phyloP scores from a whole-genome alignment of 2,888 invertebrate species.

The Brachypalpus laphriformis region DNA sequence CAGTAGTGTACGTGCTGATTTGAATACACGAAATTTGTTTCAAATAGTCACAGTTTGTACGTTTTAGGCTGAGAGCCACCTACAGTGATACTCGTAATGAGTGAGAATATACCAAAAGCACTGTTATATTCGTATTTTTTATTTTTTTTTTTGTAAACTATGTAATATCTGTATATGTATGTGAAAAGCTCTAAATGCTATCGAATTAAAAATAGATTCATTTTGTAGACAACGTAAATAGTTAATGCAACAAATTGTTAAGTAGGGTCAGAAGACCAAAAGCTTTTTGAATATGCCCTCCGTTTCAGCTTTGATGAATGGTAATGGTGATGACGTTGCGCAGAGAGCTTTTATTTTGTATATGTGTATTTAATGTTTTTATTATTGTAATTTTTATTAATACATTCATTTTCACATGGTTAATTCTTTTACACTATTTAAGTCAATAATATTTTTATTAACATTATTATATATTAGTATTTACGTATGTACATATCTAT shows the following conservation, averaged over 20 bases:
- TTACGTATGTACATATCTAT: background rate
- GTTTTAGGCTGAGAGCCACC: background rate
- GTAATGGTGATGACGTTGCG: background rate
- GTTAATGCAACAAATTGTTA: constrained; percentile 65
- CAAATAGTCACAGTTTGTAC: background rate
- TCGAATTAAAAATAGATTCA: constrained; percentile 52
- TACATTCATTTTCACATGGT: background rate
- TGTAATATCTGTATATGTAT: background rate
- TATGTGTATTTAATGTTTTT: background rate
- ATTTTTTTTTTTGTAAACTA: background rate
- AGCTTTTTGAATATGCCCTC: constrained; percentile 33
- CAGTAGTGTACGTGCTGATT: constrained; percentile 41
- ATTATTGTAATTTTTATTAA: background rate
- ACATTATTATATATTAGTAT: background rate
- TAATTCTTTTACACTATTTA: background rate
- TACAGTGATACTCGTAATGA: constrained; percentile 3
- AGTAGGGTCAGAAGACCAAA: constrained; percentile 34
- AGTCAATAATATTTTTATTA: background rate
- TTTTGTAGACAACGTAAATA: constrained; percentile 26
- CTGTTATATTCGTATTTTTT: background rate
- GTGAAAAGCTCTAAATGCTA: background rate
- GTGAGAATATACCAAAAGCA: background rate
- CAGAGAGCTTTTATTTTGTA: constrained; percentile 12
- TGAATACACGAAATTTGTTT: constrained; percentile 10
- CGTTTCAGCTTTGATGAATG: background rate